Base-by-base conservation (phyloP, 2,888 invertebrate genomes). In the Parochlus steinenii region DNA sequence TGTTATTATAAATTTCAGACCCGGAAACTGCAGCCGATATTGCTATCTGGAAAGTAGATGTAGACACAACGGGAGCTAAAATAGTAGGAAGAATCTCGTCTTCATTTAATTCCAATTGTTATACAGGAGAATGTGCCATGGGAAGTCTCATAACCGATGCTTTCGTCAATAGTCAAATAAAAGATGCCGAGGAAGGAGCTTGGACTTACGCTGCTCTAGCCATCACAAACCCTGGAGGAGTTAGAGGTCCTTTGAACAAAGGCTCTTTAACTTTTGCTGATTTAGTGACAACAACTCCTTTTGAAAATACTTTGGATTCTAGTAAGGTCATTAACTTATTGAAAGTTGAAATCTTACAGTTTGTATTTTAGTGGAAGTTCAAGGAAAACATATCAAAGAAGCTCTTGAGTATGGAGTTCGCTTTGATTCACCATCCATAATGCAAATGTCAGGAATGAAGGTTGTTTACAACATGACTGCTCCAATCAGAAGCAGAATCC, bases 71-170 rank as follows among this genome's bases (percentile, higher is more conserved):
- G 38, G 73, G 72, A 1, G 58, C 56, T 2, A 52, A 58, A 39
- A 53, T 64, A 10, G 48, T 83, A 3, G 83, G 80, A 0, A 43
- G 42, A 3, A 64, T 71, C 0, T 53, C 61, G 42, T 74, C 79
- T n/a, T n/a, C n/a, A 0, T 52, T 60, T 10, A 50, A 61, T 19
- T 53, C 54, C 0, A 47, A 51, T 2, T 81, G 81, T 45, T 49
- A 66, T 2, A 56, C 56, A 6, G 48, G 47, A 0, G 83, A 85
- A 53, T 85, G 83, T 47, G 76, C 74, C 46, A 55, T 83, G 31
- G 85, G 81, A 18, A 74, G 69, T 49, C 68, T 79, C 17, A 63
- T 79, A 35, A 67, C 77, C 18, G 81, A 83, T 43, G 71, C 81
- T n/a, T n/a, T n/a, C n/a, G n/a, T n/a, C n/a, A n/a, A n/a, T n/a